Evolutionary conservation across 2,888 invertebrate genomes (phyloP), one percentile per base, ranked within the genome.

Genomic region (Nomada ferruginata): DNA sequence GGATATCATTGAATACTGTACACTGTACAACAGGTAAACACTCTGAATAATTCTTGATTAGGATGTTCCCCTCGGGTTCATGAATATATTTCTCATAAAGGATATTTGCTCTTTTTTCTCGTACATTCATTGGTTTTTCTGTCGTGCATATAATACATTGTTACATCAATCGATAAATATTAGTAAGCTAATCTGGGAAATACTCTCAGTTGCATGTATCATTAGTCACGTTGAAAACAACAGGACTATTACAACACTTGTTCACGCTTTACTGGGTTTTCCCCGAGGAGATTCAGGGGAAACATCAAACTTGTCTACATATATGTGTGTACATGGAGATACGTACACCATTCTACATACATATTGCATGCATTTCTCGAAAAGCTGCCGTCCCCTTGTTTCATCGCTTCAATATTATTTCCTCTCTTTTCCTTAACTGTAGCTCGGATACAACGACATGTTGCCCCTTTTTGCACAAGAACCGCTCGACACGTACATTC

Each of bases 261-360:
- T 73, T 75, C 68, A 44, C 10, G 59, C 55, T 26, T 71, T 65
- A 61, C 57, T 69, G 87, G 87, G 87, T 85, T 87, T 86, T 87
- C 44, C 87, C 85, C 85, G 13, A 53, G 59, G 52, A 55, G 29
- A 52, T 18, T 50, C 15, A 7, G 47, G 23, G 60, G 57, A 79
- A 72, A 52, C 20, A 36, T 57, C 1, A 13, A 44, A 53, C 18
- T 42, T 50, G 42, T 13, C 2, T 20, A 11, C 69, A 15, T 13
- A 3, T n/a, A 61, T 3, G 18, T n/a, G 2, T 57, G 29, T 63
- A 64, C n/a, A 65, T 29, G 10, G 52, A 7, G 2, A 26, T 64
- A 7, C 69, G n/a, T 60, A 2, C 42, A n/a, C 47, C 11, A 15
- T 47, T 47, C 15, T 3, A 47, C 15, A 15, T 47, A 15, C 15